Evolutionary conservation across 2,797 vertebrate species (phyloP).

Genomic region (Pangasius macronema): DNA sequence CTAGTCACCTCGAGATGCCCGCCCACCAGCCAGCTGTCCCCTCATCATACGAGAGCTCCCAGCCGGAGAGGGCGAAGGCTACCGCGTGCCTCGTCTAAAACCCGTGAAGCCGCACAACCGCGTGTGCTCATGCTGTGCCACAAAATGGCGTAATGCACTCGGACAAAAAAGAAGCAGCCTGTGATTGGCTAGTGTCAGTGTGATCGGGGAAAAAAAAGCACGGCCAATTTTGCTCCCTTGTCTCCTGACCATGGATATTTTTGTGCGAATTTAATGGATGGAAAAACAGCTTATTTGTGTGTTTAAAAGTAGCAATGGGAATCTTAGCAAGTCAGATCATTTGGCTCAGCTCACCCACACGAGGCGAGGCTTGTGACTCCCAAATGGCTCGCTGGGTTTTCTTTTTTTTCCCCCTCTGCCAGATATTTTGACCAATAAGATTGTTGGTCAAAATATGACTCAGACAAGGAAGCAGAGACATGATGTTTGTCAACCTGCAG

Average conservation of each 20-base stretch:
- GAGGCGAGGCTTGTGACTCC: neutral
- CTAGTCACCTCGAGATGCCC: neutral
- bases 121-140: too few relatives aligned
- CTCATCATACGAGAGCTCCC: neutral
- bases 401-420: neutral
- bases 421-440: neutral
- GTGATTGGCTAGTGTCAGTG: neutral
- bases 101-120: neutral
- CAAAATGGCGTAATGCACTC: too few relatives aligned
- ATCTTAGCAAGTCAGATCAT: neutral
- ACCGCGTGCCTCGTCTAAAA: neutral
- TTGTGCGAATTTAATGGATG: neutral
- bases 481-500: neutral
- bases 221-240: neutral
- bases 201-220: too few relatives aligned
- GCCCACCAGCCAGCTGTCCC: neutral
- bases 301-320: neutral
- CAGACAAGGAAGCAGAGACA: neutral
- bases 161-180: neutral
- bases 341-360: neutral
- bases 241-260: neutral
- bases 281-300: neutral
- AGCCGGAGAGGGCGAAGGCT: neutral
- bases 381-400: too few relatives aligned
- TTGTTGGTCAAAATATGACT: neutral